These are phyloP conservation scores for Gallinago undulata DNA, from an alignment of 2,113 vertebrate species.

Conservation along the genomic window DNA sequence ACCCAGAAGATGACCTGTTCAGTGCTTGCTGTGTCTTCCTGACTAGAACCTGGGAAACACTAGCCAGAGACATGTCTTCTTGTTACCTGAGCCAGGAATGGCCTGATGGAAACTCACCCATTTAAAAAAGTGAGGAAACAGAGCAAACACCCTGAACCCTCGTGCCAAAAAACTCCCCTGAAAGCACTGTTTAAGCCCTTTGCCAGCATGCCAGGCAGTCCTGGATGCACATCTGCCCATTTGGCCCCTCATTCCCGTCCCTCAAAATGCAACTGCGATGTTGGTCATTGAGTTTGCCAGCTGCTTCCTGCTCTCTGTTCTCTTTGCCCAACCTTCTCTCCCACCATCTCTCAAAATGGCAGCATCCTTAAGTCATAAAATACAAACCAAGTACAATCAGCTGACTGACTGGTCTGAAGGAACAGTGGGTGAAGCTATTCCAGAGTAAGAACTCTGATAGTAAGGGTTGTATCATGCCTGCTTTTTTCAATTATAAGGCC, in stretches of 20 bases:
- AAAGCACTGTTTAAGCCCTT: not conserved
- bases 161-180: not conserved
- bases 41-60: not conserved
- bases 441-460: not conserved
- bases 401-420: not conserved
- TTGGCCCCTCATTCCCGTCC: not conserved
- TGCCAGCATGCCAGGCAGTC: not conserved
- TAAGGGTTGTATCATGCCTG: not conserved
- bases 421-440: not conserved
- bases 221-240: not conserved
- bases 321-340: not conserved
- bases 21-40: not conserved
- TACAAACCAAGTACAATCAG: not conserved
- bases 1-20: not conserved
- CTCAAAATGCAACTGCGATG: not conserved
- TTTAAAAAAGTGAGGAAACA: not conserved
- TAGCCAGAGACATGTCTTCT: not conserved
- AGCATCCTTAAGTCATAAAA: not conserved
- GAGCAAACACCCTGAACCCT: not conserved
- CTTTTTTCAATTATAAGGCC: not conserved
- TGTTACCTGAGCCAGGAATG: not conserved
- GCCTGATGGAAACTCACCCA: not conserved
- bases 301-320: not conserved
- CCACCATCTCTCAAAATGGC: not conserved
- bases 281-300: not conserved